Conservation (phyloP, 2,113 vertebrate species). For the Oncorhynchus clarkii region DNA sequence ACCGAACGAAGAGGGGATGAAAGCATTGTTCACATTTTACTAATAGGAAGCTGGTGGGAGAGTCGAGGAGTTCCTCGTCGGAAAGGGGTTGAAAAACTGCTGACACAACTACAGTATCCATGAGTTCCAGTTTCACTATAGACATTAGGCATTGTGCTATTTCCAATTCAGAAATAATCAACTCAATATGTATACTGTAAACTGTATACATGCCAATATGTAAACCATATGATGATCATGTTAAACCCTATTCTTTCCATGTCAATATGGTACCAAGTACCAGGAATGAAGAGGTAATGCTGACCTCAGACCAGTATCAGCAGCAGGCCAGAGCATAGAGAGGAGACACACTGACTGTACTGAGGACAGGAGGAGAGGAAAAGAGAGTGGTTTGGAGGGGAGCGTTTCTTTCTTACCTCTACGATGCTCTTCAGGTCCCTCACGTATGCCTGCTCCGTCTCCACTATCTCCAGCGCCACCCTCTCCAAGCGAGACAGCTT, state of each 20-base stretch:
- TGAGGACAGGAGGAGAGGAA: too few relatives aligned
- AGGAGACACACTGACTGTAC: too few relatives aligned
- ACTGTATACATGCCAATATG: background rate
- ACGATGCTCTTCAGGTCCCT: conserved; percentile 87
- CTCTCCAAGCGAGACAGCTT: conserved; percentile 80
- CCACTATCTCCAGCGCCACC: conserved; percentile 85
- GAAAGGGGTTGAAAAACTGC: background rate
- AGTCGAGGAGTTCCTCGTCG: background rate
- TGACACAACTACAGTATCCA: background rate
- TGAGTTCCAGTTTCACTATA: too few relatives aligned
- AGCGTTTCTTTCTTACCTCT: conserved; percentile 74
- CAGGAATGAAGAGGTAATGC: too few relatives aligned
- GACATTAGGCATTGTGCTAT: too few relatives aligned
- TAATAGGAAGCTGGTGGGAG: background rate
- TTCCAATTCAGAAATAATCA: background rate
- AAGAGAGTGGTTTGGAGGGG: too few relatives aligned
- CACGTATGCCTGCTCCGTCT: conserved; percentile 88
- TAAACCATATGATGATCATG: too few relatives aligned
- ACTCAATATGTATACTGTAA: background rate
- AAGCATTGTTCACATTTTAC: background rate
- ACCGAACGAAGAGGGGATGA: background rate
- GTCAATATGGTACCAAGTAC: too few relatives aligned
- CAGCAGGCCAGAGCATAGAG: background rate
- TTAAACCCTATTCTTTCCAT: too few relatives aligned
- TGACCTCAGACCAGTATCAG: background rate